Evolutionary conservation across 2,888 invertebrate species (phyloP), one percentile per base, ranked within the genome.

Genomic region (Pseudococcus longispinus): DNA sequence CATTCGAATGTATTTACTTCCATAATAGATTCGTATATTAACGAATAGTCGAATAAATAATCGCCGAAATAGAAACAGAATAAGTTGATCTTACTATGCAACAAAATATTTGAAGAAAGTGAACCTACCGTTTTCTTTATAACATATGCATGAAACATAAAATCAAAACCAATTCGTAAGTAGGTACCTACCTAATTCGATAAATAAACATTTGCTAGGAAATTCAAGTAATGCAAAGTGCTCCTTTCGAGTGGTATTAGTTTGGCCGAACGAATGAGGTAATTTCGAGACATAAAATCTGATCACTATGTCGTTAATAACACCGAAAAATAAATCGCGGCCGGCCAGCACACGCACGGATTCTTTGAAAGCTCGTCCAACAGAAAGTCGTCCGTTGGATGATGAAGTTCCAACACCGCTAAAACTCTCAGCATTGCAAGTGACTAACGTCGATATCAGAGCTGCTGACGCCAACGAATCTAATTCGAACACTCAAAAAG

Each of bases 401-500:
- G 77, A 80, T 20, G 70, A 18, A 29, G 18, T 29, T 15, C 29
- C 70, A 11, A 11, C 20, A 9, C 8, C 11, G 42, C 8, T 20
- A 18, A 80, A 42, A 80, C 13, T 42, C 4, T 80, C 77, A 42
- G 42, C 18, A 15, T 70, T 70, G 1, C 70, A 70, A 80, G 77
- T 80, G 15, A 42, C 42, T 1, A 42, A 80, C 20, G 23, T 20
- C 4, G 11, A 4, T n/a, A 5, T 18, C 32, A 23, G 42, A 42
- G 11, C 20, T 37, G 13, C 46, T 29, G 83, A 29, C 13, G 23
- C 82, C 29, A 23, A 55, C 23, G 29, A 83, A 3, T 4, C 29
- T 18, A 60, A 20, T 87, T 83, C 83, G 87, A 87, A 26, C 44
- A n/a, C n/a, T n/a, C n/a, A n/a, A n/a, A n/a, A n/a, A n/a, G n/a